phyloP scores from a whole-genome alignment of 1,140 invertebrate species.

The Polypedilum pembai region DNA sequence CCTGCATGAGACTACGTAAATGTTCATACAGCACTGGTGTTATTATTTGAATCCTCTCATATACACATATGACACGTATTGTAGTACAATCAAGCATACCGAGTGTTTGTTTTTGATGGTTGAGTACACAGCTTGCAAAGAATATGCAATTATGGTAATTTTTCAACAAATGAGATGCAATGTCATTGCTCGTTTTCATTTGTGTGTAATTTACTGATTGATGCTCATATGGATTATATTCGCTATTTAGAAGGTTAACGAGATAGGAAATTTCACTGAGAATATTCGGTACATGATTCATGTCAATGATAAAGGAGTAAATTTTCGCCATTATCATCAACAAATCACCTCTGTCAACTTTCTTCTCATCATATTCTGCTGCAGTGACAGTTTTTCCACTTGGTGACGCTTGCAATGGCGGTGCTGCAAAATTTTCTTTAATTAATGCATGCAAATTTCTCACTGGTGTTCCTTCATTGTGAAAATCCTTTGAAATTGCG shows the following conservation, averaged over 20 bases:
- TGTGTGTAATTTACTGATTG: neutral
- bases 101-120: slow-evolving; percentile 35
- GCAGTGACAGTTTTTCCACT: neutral
- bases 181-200: slow-evolving; percentile 1
- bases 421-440: slow-evolving; percentile 6
- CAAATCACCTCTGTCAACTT: slow-evolving; percentile 11
- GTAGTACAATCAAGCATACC: slow-evolving; percentile 38
- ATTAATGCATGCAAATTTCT: neutral
- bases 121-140: slow-evolving; percentile 36
- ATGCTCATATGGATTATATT: slow-evolving; percentile 23
- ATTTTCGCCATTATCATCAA: slow-evolving; percentile 35
- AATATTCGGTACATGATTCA: slow-evolving; percentile 39
- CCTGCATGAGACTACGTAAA: slow-evolving; percentile 34
- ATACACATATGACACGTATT: slow-evolving; percentile 37
- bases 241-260: slow-evolving; percentile 38
- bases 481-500: slow-evolving; percentile 29
- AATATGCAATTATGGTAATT: slow-evolving; percentile 37
- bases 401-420: neutral
- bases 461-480: neutral
- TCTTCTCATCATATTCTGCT: neutral
- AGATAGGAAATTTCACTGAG: slow-evolving; percentile 38
- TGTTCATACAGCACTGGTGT: slow-evolving; percentile 32
- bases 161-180: slow-evolving; percentile 20
- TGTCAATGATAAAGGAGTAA: slow-evolving; percentile 37
- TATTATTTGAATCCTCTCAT: slow-evolving; percentile 35